phyloP scores from a whole-genome alignment of 2,113 vertebrate species.

The Gallinago undulata region DNA sequence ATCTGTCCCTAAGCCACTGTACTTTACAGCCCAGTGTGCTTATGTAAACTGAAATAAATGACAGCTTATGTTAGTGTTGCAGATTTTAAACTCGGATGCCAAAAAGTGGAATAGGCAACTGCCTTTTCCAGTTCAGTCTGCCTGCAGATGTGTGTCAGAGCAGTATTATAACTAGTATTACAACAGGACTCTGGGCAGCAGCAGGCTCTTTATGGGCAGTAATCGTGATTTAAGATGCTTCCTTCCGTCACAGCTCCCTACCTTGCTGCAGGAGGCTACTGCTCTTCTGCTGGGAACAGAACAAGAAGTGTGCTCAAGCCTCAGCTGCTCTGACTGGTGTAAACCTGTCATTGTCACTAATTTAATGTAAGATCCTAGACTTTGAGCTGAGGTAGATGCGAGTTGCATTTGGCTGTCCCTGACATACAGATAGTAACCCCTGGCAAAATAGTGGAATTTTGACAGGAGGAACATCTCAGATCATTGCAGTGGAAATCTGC shows the following conservation, averaged over 20 bases:
- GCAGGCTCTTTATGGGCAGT: not conserved
- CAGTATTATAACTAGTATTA: rapidly evolving
- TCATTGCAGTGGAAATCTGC: not conserved
- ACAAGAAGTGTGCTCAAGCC: not conserved
- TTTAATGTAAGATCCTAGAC: not conserved
- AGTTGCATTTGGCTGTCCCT: not conserved
- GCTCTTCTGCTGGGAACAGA: not conserved
- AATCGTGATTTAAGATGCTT: rapidly evolving
- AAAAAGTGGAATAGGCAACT: not conserved
- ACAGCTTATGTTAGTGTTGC: not conserved
- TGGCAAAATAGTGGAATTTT: not conserved
- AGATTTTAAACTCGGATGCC: not conserved
- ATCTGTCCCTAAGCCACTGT: not conserved
- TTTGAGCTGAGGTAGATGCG: not conserved
- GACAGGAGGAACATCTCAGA: not conserved
- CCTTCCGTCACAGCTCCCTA: not conserved
- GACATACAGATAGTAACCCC: not conserved
- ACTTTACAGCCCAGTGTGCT: not conserved
- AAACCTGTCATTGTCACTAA: not conserved
- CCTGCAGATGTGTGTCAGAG: not conserved
- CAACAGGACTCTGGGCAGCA: not conserved
- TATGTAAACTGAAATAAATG: not conserved
- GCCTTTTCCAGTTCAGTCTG: not conserved
- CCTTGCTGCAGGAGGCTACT: not conserved
- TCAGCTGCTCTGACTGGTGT: not conserved